phyloP scores from a whole-genome alignment of 1,140 invertebrate genomes.

The Pteromalus puparum region DNA sequence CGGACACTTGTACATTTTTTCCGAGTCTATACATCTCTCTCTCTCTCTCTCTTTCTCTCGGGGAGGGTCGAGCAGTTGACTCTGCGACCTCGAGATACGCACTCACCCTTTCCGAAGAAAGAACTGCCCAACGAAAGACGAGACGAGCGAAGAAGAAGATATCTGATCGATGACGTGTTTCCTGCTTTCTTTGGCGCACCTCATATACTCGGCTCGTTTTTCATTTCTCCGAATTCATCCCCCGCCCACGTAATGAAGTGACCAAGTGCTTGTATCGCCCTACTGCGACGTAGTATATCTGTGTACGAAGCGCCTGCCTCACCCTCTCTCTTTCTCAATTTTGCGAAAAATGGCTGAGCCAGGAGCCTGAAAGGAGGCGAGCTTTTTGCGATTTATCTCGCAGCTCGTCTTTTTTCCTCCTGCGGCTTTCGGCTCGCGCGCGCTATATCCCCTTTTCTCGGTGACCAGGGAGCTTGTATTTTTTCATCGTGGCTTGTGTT shows the following conservation, averaged over 20 bases:
- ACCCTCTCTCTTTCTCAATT: background rate
- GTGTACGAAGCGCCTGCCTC: background rate
- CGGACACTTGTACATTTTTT: background rate
- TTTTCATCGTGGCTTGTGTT: background rate
- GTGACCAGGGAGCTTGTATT: background rate
- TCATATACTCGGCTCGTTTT: background rate
- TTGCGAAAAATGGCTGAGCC: background rate
- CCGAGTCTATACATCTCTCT: background rate
- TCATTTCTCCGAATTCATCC: slow-evolving; percentile 24
- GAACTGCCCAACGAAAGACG: background rate
- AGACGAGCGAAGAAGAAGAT: background rate
- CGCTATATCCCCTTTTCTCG: background rate
- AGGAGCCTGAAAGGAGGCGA: background rate
- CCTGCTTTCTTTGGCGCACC: background rate
- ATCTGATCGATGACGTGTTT: slow-evolving; percentile 15
- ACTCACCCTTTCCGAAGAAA: background rate
- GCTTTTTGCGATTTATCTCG: too few relatives aligned
- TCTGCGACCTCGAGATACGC: slow-evolving; percentile 9
- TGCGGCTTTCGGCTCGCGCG: background rate
- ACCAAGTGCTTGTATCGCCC: background rate
- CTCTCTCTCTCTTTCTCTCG: background rate
- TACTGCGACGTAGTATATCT: too few relatives aligned
- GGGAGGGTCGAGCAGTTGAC: background rate
- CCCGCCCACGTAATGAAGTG: slow-evolving; percentile 24
- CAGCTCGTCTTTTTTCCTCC: background rate